Evolutionary conservation across 2,888 invertebrate genomes (phyloP).

Genomic region (Neoaliturus tenellus): DNA sequence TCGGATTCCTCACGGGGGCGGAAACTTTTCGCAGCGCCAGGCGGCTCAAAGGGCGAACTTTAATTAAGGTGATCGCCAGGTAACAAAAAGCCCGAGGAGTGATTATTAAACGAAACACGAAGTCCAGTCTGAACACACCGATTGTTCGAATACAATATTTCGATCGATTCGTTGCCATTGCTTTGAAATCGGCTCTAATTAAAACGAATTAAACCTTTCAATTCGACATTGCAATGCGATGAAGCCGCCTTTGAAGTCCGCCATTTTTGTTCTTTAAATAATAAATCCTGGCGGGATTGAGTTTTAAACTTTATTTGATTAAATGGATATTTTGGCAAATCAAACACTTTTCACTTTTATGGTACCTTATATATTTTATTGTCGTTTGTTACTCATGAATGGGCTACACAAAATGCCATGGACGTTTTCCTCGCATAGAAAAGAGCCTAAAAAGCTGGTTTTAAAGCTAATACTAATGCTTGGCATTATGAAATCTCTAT

Average conservation of each 20-base stretch:
- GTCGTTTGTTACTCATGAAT: too few relatives aligned
- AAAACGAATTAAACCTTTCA: background rate
- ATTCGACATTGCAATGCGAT: background rate
- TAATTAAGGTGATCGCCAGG: slow-evolving; percentile 36
- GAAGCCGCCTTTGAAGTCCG: background rate
- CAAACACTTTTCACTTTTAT: too few relatives aligned
- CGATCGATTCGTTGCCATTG: background rate
- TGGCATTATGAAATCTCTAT: too few relatives aligned
- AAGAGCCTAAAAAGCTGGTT: too few relatives aligned
- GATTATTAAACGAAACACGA: slow-evolving; percentile 29
- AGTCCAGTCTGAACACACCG: background rate
- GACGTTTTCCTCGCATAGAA: too few relatives aligned
- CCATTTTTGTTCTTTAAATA: background rate
- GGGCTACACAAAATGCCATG: too few relatives aligned
- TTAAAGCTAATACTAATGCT: too few relatives aligned
- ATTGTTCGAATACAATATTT: slow-evolving; percentile 23
- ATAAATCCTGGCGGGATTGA: background rate
- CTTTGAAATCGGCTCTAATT: slow-evolving; percentile 24
- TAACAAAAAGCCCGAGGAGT: slow-evolving; percentile 4
- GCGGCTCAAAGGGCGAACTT: slow-evolving; percentile 15
- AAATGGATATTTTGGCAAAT: background rate
- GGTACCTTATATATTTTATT: too few relatives aligned
- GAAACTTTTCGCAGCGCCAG: slow-evolving; percentile 15
- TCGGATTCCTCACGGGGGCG: background rate
- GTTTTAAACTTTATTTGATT: background rate